A percentile compares a stretch with the other conserved stretches of the same genome.
phyloP scores from a whole-genome alignment of 1,140 invertebrate genomes.

The Temnothorax longispinosus region DNA sequence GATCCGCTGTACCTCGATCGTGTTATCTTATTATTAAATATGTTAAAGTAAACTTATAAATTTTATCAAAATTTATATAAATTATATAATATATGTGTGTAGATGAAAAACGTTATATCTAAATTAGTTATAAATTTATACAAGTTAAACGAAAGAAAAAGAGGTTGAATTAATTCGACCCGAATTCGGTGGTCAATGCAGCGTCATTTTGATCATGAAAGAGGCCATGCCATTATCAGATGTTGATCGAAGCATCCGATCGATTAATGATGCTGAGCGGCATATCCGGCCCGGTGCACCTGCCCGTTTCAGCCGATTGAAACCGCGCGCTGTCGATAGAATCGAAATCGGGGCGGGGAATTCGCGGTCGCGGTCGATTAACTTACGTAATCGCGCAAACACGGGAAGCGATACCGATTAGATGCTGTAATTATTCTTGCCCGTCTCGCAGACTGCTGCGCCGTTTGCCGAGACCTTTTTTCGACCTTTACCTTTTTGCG shows the following conservation, averaged over 20 bases:
- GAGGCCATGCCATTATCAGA: not conserved
- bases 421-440: slow-evolving; percentile 62
- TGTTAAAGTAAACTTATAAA: not conserved
- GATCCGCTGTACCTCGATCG: not conserved
- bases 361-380: slow-evolving; percentile 62
- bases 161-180: slow-evolving; percentile 1
- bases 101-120: not conserved
- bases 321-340: slow-evolving; percentile 1
- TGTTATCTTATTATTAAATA: not conserved
- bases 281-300: slow-evolving; percentile 65
- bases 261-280: slow-evolving; percentile 41
- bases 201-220: not conserved
- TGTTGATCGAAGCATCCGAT: slow-evolving; percentile 39
- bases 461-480: not conserved
- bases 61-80: not conserved
- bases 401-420: slow-evolving; percentile 71
- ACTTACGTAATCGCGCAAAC: slow-evolving; percentile 72
- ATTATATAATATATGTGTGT: not conserved
- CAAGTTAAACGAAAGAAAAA: not conserved
- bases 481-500: not conserved
- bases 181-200: not conserved
- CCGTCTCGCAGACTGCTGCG: slow-evolving; percentile 24
- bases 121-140: not conserved
- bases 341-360: slow-evolving; percentile 49
- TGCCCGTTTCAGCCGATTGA: slow-evolving; percentile 47